phyloP scores from a whole-genome alignment of 53 echinoderm and acorn worm species.

The Paracentrotus lividus region DNA sequence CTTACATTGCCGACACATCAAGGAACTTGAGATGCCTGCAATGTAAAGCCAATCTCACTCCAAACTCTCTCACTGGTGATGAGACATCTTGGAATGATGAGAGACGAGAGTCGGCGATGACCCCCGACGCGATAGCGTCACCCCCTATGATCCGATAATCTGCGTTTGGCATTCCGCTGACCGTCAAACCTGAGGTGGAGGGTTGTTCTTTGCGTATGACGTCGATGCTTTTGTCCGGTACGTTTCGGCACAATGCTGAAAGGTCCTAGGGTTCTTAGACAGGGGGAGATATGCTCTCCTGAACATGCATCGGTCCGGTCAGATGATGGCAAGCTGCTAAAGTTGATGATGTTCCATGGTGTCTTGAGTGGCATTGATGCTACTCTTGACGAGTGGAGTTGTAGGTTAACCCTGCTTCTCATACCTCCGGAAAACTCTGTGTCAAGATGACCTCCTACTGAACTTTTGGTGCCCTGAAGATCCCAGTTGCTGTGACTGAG shows the following conservation, averaged over 20 bases:
- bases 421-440: slow-evolving; percentile 78
- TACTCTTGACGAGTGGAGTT: slow-evolving; percentile 65
- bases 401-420: slow-evolving; percentile 73
- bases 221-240: slow-evolving; percentile 83
- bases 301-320: slow-evolving; percentile 89
- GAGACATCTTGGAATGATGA: slow-evolving; percentile 85
- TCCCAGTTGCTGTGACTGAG: slow-evolving; percentile 94
- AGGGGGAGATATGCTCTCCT: slow-evolving; percentile 77
- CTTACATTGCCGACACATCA: slow-evolving; percentile 41
- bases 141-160: slow-evolving; percentile 72
- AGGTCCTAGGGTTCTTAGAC: slow-evolving; percentile 82
- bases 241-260: slow-evolving; percentile 88
- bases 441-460: slow-evolving; percentile 81
- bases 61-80: slow-evolving; percentile 69
- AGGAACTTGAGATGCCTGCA: slow-evolving; percentile 67
- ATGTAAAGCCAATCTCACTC: slow-evolving; percentile 18
- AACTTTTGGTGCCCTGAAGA: slow-evolving; percentile 88
- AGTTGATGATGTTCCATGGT: slow-evolving; percentile 80
- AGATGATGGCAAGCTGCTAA: slow-evolving; percentile 88
- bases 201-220: slow-evolving; percentile 79
- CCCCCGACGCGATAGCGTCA: slow-evolving; percentile 64
- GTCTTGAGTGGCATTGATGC: slow-evolving; percentile 67
- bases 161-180: slow-evolving; percentile 90
- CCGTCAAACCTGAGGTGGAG: slow-evolving; percentile 76
- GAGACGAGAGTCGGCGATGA: slow-evolving; percentile 73